Evolutionary conservation across 1,140 invertebrate genomes (phyloP), one percentile per base, ranked within the genome.

Genomic region (Drosophila takahashii): DNA sequence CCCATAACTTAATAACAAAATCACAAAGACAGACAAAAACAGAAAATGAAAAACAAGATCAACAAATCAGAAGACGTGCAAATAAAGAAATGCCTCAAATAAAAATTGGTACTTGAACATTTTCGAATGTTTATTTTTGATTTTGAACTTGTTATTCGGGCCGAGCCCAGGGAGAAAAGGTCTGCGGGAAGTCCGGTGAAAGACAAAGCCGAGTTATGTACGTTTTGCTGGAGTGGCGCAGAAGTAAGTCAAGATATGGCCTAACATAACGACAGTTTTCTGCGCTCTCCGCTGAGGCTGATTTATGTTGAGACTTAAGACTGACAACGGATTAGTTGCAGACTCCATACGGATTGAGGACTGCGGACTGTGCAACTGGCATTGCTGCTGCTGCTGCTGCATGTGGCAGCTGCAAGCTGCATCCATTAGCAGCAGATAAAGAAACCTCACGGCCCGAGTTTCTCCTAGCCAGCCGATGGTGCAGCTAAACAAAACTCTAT

Each of bases 261-360:
- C 50, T 47, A 74, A 32, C 18, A 32, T 27, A 73, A 65, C 61
- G 72, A 76, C 65, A 37, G 50, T 64, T 74, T 78, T 60, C 27
- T 67, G 57, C 52, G 58, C 59, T 45, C 48, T 52, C 41, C 29
- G 9, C 51, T 78, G 59, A 83, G 70, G 71, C 83, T 86, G 83
- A 86, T 81, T 86, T 87, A 86, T 86, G 81, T 72, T 41, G 61
- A 69, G 65, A 81, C 81, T 86, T 81, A 67, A 56, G 81, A 64
- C 64, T 67, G 79, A 87, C 81, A 86, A 76, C 74, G 83, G 79
- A 86, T 87, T 87, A 87, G 81, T 87, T 75, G 83, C 60, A 36
- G 79, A 77, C 79, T 81, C 79, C 58, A 58, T 52, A 48, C 37
- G 61, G 51, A 44, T 45, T 57, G 22, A n/a, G n/a, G n/a, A n/a